Conservation (phyloP, 1,140 invertebrate genomes). For the Cotesia chilonis region DNA sequence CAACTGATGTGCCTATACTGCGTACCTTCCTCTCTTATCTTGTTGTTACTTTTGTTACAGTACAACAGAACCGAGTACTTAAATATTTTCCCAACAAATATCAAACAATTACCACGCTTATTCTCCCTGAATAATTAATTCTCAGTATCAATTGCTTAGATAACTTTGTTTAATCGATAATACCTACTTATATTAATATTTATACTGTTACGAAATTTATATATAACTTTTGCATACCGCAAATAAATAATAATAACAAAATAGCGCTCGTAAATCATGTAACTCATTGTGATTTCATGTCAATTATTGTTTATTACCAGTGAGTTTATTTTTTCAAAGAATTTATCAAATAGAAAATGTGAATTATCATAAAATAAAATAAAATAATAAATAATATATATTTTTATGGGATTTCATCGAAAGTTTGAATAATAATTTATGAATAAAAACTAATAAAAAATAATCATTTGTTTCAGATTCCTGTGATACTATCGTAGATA, state of each 20-base stretch:
- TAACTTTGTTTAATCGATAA: no score
- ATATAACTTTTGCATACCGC: constrained; percentile 29
- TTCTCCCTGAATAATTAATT: not conserved
- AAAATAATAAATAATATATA: not conserved
- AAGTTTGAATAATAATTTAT: not conserved
- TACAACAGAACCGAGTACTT: not conserved
- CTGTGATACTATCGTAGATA: constrained; percentile 30
- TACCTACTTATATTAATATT: not conserved
- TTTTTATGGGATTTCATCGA: no score
- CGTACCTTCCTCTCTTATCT: constrained; percentile 25
- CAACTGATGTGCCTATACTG: constrained; percentile 28
- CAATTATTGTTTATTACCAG: constrained; percentile 28
- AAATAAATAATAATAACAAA: constrained; percentile 1
- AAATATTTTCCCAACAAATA: no score
- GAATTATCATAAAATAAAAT: not conserved
- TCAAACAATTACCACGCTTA: no score
- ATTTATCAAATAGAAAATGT: constrained; percentile 16
- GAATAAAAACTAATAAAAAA: no score
- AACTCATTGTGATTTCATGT: constrained; percentile 18
- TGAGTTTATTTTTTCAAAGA: constrained; percentile 26
- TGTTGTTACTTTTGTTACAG: not conserved
- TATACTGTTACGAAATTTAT: constrained; percentile 27
- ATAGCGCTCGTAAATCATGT: constrained; percentile 9
- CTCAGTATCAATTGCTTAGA: not conserved
- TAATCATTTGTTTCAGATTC: constrained; percentile 26